phyloP scores from a whole-genome alignment of 2,113 vertebrate species.

The Danio rerio region DNA sequence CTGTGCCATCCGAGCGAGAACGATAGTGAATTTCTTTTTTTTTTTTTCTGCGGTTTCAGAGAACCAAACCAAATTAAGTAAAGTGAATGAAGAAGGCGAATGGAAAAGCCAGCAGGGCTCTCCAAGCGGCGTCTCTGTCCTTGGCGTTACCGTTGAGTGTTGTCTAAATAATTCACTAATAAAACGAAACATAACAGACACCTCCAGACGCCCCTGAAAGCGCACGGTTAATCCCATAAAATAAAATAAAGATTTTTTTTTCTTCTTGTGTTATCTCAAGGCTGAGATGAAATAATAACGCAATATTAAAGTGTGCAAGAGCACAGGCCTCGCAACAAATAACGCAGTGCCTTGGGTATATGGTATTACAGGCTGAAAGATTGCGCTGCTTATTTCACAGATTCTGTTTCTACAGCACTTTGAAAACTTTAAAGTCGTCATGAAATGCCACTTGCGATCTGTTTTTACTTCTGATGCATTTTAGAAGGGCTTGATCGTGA shows the following conservation, averaged over 20 bases:
- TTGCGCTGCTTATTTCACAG: conserved; percentile 62
- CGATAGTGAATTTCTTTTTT: conserved; percentile 58
- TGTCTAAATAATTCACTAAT: conserved; percentile 83
- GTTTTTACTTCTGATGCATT: not conserved
- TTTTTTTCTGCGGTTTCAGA: conserved; percentile 59
- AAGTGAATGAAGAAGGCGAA: conserved; percentile 68
- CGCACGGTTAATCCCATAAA: conserved; percentile 79
- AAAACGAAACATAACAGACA: conserved; percentile 81
- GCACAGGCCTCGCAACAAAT: conserved; percentile 78
- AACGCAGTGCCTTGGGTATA: conserved; percentile 76
- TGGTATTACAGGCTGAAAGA: conserved; percentile 72
- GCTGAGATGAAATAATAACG: conserved; percentile 80
- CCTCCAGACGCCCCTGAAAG: conserved; percentile 75
- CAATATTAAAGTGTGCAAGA: conserved; percentile 81
- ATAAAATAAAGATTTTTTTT: conserved; percentile 73
- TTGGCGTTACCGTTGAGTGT: conserved; percentile 55
- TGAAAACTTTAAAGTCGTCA: conserved; percentile 32
- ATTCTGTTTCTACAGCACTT: conserved; percentile 32
- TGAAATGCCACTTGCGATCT: not conserved
- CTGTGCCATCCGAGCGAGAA: conserved; percentile 66
- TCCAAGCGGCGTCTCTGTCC: conserved; percentile 58
- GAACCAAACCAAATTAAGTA: conserved; percentile 77
- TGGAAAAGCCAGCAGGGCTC: conserved; percentile 64
- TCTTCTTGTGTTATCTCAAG: conserved; percentile 66
- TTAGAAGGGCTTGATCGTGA: not conserved